Evolutionary conservation across 1,140 invertebrate genomes (phyloP), one percentile per base, ranked within the genome.

Genomic region (Eubasilissa regina): DNA sequence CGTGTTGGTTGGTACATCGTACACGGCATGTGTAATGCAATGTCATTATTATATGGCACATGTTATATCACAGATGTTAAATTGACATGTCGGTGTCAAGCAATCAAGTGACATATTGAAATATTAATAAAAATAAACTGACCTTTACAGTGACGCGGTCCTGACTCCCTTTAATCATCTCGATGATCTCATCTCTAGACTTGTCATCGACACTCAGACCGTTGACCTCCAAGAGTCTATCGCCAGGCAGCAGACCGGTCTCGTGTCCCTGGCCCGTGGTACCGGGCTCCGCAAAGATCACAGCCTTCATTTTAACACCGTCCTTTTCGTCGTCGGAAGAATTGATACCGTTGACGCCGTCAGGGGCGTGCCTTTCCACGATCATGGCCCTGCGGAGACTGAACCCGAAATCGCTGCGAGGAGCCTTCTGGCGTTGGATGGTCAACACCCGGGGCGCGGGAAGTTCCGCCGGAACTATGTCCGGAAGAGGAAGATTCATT

Each of bases 321-420:
- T 85, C 85, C 75, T 85, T 87, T 19, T 80, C 81, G n/a, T 87
- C 85, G 68, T 85, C 86, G 25, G 75, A 75, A 35, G 68, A 53
- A 12, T 73, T 73, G 11, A 47, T 43, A 60, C 84, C 85, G 80
- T 85, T 88, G 8, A 84, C 84, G 62, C 86, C 86, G 10, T 87
- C 87, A 76, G 86, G 85, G 70, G 87, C 88, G 53, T 88, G 76
- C 77, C 93, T 70, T 89, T 95, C 94, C 72, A 96, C 90, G 53
- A 95, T 92, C 85, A 96, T 94, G 3, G 95, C 95, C 82, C 97
- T 92, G n/a, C 97, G 91, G 64, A 99, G 89, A 55, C 96, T 97
- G 85, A 99, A 98, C 0, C 97, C 97, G 87, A 98, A 99, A 87
- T 98, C 97, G 81, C 95, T 97, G 74, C 94, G 90, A 1, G 96